These are phyloP conservation scores for Piprites chloris DNA, from an alignment of 2,113 vertebrate genomes.

Conservation along the genomic window DNA sequence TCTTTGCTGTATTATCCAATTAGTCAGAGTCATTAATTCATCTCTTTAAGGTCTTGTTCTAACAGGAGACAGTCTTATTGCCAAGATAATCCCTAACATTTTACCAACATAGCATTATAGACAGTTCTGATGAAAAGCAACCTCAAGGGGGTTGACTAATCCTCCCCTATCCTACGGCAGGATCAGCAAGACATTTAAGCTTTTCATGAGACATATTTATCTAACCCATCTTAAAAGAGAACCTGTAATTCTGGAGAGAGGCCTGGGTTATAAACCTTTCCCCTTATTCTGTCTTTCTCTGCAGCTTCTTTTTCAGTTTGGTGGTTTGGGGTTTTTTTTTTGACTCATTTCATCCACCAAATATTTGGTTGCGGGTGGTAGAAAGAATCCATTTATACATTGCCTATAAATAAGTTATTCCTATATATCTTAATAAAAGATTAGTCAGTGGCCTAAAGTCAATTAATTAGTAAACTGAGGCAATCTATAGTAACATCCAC, in stretches of 20 bases:
- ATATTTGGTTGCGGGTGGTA: not conserved
- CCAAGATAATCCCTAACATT: conserved; percentile 48
- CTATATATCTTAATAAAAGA: not conserved
- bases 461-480: not conserved
- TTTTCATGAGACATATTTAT: conserved; percentile 48
- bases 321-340: not conserved
- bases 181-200: conserved; percentile 51
- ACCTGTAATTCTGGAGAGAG: not conserved
- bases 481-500: not conserved
- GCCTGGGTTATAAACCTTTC: not conserved
- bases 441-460: not conserved
- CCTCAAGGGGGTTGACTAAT: conserved; percentile 36
- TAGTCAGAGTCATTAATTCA: conserved; percentile 19
- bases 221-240: conserved; percentile 19
- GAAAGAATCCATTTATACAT: not conserved
- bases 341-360: not conserved
- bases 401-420: not conserved
- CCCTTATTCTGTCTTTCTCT: not conserved
- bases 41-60: conserved; percentile 55
- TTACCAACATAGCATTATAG: conserved; percentile 43
- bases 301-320: not conserved
- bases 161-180: conserved; percentile 12
- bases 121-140: conserved; percentile 35
- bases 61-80: conserved; percentile 40
- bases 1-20: conserved; percentile 31